Conservation (phyloP, 2,888 invertebrate species). For the Scrobipalpa costella region DNA sequence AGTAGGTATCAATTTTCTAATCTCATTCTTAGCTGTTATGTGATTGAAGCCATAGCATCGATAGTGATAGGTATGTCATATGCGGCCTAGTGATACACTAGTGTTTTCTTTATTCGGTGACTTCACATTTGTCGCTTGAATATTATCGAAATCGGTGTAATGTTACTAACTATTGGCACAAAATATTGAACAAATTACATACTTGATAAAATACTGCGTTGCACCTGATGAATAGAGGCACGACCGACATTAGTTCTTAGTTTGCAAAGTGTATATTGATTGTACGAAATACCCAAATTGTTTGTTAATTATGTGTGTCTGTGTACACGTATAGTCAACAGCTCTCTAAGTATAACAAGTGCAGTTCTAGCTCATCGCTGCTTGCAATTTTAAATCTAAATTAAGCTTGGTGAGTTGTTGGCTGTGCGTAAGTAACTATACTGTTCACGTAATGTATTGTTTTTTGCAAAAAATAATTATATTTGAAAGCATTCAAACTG, state of each 20-base stretch:
- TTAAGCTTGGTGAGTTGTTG: neutral
- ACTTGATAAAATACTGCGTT: neutral
- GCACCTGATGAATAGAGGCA: neutral
- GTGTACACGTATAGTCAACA: neutral
- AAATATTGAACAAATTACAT: constrained; percentile 2
- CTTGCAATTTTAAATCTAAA: neutral
- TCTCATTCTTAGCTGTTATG: constrained; percentile 8
- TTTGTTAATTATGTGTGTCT: neutral
- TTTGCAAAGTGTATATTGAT: neutral
- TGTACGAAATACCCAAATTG: neutral
- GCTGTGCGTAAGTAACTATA: neutral
- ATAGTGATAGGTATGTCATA: too few relatives aligned
- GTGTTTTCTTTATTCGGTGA: too few relatives aligned
- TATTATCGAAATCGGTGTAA: too few relatives aligned
- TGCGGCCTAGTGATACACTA: too few relatives aligned
- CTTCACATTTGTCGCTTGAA: too few relatives aligned
- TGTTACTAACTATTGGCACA: neutral
- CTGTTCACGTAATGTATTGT: neutral
- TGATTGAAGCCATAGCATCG: neutral
- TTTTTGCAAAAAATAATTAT: neutral
- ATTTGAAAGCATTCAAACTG: too few relatives aligned
- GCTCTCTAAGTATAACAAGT: neutral
- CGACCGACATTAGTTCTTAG: neutral
- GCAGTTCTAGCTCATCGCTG: too few relatives aligned
- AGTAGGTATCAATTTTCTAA: constrained; percentile 8